Conservation (phyloP, 2,888 invertebrate species). For the Pyrgus malvae region DNA sequence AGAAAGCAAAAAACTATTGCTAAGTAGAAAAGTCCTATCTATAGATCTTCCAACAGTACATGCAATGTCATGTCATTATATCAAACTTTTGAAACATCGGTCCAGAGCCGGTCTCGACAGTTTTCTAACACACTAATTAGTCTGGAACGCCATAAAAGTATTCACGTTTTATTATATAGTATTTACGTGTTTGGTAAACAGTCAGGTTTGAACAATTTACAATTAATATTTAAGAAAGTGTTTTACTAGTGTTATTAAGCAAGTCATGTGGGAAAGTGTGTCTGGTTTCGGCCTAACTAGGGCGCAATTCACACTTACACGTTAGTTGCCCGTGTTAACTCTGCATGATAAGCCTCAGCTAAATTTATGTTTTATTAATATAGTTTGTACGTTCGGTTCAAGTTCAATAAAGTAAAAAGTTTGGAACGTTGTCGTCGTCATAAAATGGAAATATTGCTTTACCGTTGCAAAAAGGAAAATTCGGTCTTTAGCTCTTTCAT, state of each 20-base stretch:
- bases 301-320: slow-evolving; percentile 49
- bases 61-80: too few relatives aligned
- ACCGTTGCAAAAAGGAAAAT: background rate
- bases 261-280: slow-evolving; percentile 47
- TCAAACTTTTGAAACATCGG: too few relatives aligned
- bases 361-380: slow-evolving; percentile 6
- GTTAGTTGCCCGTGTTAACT: slow-evolving; percentile 33
- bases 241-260: slow-evolving; percentile 13
- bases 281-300: slow-evolving; percentile 46
- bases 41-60: too few relatives aligned
- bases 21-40: too few relatives aligned
- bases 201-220: slow-evolving; percentile 5
- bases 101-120: too few relatives aligned
- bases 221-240: slow-evolving; percentile 27
- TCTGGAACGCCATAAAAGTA: background rate
- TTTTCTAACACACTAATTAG: background rate
- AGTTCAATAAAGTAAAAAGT: background rate
- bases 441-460: too few relatives aligned
- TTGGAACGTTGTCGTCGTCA: background rate
- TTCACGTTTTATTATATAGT: background rate
- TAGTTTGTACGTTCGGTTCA: background rate
- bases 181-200: slow-evolving; percentile 18
- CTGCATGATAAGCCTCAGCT: slow-evolving; percentile 1
- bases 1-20: too few relatives aligned
- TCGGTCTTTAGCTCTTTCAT: too few relatives aligned